Evolutionary conservation across 2,797 vertebrate genomes (phyloP).

Genomic region (Oryzias dopingdopingensis): DNA sequence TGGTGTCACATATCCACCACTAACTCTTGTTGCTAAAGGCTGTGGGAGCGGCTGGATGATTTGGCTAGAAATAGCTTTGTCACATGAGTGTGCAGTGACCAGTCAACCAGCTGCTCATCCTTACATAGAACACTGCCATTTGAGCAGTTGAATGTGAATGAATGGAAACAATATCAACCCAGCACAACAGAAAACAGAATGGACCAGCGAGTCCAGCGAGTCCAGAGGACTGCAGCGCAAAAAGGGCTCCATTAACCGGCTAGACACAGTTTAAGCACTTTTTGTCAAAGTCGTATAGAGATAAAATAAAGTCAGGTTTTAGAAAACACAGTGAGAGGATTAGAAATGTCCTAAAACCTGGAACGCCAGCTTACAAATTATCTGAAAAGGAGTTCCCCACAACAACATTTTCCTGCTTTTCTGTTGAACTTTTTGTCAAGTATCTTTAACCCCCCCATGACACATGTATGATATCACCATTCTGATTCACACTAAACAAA

Average conservation of each 20-base stretch:
- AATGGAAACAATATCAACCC: conserved; percentile 28
- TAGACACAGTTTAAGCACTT: too few species aligned
- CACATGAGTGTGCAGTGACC: conserved; percentile 74
- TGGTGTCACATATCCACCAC: conserved; percentile 71
- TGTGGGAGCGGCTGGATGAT: conserved; percentile 57
- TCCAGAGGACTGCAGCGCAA: neutral
- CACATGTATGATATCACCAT: too few species aligned
- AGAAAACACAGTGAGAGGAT: too few species aligned
- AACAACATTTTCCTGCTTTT: too few species aligned
- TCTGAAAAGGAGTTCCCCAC: too few species aligned
- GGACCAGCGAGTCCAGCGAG: conserved; percentile 5
- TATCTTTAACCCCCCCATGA: conserved; percentile 19
- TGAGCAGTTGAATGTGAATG: conserved; percentile 40
- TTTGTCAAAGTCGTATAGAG: too few species aligned
- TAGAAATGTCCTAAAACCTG: too few species aligned
- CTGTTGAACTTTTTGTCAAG: too few species aligned
- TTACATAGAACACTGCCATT: conserved; percentile 62
- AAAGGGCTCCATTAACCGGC: neutral
- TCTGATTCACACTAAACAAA: conserved; percentile 27
- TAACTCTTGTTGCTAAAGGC: conserved; percentile 71
- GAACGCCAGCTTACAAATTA: too few species aligned
- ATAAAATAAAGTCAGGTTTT: too few species aligned
- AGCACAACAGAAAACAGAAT: conserved; percentile 7
- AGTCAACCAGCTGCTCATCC: conserved; percentile 74
- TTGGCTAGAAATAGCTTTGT: conserved; percentile 80